A percentile compares a stretch with the other conserved stretches of the same genome.
Evolutionary conservation across 2,113 vertebrate genomes (phyloP).

Genomic region (Paedocypris sp.): DNA sequence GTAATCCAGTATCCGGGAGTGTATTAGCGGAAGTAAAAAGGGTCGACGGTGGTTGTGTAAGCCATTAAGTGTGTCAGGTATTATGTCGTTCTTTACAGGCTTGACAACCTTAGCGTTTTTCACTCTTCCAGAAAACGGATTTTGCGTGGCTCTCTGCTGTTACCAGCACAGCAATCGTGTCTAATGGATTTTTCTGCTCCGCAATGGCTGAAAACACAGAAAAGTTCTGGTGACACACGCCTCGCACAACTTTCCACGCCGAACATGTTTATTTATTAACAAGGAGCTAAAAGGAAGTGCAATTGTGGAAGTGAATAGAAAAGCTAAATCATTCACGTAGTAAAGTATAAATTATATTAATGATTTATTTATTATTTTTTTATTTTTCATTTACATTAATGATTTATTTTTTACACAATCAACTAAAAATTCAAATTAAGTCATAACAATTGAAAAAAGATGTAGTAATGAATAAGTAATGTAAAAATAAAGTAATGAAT

Average conservation of each 20-base stretch:
- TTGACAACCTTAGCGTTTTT: conserved; percentile 48
- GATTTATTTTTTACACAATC: too few species aligned
- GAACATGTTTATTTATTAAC: conserved; percentile 28
- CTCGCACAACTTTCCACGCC: conserved; percentile 3
- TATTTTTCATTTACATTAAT: too few species aligned
- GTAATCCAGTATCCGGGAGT: not conserved
- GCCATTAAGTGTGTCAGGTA: conserved; percentile 34
- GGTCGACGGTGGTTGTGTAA: conserved; percentile 13
- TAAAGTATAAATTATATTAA: too few species aligned
- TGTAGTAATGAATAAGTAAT: too few species aligned
- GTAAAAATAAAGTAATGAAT: too few species aligned
- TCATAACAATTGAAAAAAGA: too few species aligned
- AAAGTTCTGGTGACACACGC: conserved; percentile 40
- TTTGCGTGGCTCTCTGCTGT: conserved; percentile 52
- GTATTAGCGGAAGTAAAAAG: not conserved
- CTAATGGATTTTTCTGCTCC: conserved; percentile 52
- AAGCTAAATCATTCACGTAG: too few species aligned
- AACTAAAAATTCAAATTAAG: too few species aligned
- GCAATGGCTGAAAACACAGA: conserved; percentile 52
- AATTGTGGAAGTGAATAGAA: too few species aligned
- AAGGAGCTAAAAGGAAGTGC: conserved; percentile 27
- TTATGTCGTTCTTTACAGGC: conserved; percentile 38
- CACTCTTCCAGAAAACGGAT: conserved; percentile 40
- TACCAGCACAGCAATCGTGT: conserved; percentile 51
- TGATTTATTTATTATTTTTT: too few species aligned